Conservation (phyloP, 2,797 vertebrate species). For the Cuculus canorus region DNA sequence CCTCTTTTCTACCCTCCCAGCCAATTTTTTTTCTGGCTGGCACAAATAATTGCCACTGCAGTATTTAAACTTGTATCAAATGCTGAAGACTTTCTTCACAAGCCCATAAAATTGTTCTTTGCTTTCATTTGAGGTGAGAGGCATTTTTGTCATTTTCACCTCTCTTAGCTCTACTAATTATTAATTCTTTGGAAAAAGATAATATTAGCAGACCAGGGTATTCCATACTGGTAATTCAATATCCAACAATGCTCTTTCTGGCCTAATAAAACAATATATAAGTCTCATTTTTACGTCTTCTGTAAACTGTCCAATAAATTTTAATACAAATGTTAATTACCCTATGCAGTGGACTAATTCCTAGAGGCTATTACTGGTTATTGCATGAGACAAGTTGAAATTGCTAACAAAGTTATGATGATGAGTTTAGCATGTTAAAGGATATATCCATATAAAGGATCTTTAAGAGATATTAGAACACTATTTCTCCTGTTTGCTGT, state of each 20-base stretch:
- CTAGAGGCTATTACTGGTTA: not conserved
- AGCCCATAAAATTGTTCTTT: not conserved
- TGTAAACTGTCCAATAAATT: not conserved
- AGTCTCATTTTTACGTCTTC: not conserved
- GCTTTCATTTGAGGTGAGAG: not conserved
- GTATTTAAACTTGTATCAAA: not conserved
- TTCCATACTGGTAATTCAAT: not conserved
- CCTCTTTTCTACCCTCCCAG: not conserved
- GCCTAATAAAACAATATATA: not conserved
- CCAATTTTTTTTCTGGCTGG: rapidly evolving
- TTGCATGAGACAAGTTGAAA: not conserved
- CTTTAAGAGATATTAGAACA: not conserved
- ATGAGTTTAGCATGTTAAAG: not conserved
- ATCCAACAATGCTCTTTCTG: not conserved
- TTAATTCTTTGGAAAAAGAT: not conserved
- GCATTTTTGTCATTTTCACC: not conserved
- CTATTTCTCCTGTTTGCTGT: not conserved
- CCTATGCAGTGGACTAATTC: not conserved
- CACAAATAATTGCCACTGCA: not conserved
- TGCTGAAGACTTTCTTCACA: not conserved
- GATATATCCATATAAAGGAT: not conserved
- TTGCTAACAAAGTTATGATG: not conserved
- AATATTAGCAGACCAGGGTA: not conserved
- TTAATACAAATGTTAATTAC: not conserved
- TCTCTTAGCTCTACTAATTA: not conserved